Evolutionary conservation across 2,113 vertebrate species (phyloP).

Genomic region (Mastomys natalensis): DNA sequence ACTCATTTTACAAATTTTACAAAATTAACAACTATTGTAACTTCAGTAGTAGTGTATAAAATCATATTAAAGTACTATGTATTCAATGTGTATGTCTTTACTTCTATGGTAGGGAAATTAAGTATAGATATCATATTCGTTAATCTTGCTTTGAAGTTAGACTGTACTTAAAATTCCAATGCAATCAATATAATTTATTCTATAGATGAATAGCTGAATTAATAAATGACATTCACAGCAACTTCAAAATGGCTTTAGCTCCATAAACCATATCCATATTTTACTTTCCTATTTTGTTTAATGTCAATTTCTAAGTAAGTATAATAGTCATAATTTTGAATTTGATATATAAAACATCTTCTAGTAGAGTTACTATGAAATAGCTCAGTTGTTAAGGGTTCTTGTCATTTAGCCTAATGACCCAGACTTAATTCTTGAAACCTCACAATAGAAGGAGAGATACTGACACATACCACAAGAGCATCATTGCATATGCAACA

Average conservation of each 20-base stretch:
- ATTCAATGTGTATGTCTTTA: not conserved
- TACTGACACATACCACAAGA: not conserved
- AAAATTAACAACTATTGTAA: not conserved
- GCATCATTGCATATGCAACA: not conserved
- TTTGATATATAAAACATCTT: constrained; percentile 6
- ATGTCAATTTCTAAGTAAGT: not conserved
- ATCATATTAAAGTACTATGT: not conserved
- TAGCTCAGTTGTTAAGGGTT: not conserved
- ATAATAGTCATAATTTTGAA: constrained; percentile 45
- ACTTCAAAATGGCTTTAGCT: constrained; percentile 42
- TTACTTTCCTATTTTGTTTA: not conserved
- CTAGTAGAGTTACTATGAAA: not conserved
- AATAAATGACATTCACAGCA: not conserved
- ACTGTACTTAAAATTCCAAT: not conserved
- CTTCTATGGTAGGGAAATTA: not conserved
- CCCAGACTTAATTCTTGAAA: not conserved
- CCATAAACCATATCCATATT: not conserved
- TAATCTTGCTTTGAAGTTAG: not conserved
- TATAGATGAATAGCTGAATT: constrained; percentile 24
- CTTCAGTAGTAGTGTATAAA: not conserved
- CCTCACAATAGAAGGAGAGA: not conserved
- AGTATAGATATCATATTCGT: constrained; percentile 40
- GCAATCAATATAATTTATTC: not conserved
- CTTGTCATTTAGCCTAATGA: not conserved
- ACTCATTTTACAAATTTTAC: not conserved